Evolutionary conservation across 2,888 invertebrate genomes (phyloP).

Genomic region (Gortyna flavago): DNA sequence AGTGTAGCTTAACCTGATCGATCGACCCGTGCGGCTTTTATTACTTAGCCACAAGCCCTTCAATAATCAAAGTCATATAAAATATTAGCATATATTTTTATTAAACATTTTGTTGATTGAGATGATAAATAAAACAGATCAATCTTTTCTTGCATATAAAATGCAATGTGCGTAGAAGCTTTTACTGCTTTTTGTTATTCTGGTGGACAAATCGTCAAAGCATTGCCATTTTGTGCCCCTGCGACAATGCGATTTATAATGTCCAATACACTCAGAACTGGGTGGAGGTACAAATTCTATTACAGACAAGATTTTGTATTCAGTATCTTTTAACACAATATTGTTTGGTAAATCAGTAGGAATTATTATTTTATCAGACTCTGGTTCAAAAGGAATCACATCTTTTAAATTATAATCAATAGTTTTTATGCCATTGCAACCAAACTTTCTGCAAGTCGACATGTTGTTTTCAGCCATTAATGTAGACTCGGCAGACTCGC

Average conservation of each 20-base stretch:
- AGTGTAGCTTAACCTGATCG: too few relatives aligned
- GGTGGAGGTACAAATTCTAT: background rate
- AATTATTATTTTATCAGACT: background rate
- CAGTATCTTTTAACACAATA: conserved; percentile 8
- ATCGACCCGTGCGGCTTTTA: too few relatives aligned
- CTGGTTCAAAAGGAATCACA: conserved; percentile 4
- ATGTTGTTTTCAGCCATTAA: conserved; percentile 5
- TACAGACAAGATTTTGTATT: background rate
- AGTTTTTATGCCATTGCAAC: conserved; percentile 13
- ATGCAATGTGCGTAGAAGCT: background rate
- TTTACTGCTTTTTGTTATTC: conserved; percentile 10
- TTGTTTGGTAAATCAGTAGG: conserved; percentile 8
- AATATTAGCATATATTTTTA: too few relatives aligned
- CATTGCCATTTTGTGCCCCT: conserved; percentile 9
- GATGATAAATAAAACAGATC: too few relatives aligned
- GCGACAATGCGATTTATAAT: background rate
- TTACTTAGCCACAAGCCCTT: too few relatives aligned
- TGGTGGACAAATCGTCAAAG: conserved; percentile 6
- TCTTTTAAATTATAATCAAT: conserved; percentile 15
- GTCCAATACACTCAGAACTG: conserved; percentile 10
- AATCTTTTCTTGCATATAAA: background rate
- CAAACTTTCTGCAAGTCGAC: conserved; percentile 13
- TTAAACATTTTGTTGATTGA: too few relatives aligned
- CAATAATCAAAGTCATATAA: too few relatives aligned
- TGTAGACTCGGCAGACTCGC: conserved; percentile 15